phyloP scores from a whole-genome alignment of 2,113 vertebrate species.

The Columbina picui region DNA sequence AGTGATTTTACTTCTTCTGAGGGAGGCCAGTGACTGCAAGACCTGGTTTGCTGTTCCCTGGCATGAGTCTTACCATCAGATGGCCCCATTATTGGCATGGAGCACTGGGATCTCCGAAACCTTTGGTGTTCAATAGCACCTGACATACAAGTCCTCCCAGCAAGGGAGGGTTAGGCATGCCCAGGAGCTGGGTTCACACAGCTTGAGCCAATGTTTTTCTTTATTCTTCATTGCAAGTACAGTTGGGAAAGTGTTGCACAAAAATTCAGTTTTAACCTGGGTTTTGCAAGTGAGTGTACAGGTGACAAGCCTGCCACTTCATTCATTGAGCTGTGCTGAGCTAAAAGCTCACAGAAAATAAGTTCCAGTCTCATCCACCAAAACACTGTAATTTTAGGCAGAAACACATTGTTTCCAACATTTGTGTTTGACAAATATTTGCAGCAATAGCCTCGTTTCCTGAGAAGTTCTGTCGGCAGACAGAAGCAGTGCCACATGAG shows the following conservation, averaged over 20 bases:
- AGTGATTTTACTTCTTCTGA: background rate
- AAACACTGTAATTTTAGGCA: background rate
- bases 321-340: background rate
- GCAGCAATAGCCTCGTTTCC: background rate
- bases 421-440: background rate
- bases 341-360: background rate
- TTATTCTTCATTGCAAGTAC: background rate
- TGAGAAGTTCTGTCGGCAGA: background rate
- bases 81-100: accelerated
- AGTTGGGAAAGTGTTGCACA: background rate
- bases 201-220: accelerated
- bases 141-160: accelerated
- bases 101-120: background rate
- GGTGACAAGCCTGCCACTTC: background rate
- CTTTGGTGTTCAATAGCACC: background rate
- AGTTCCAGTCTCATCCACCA: background rate
- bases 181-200: background rate
- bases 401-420: background rate
- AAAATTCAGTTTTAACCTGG: background rate
- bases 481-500: accelerated
- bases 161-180: background rate
- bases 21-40: background rate
- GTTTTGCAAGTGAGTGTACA: background rate
- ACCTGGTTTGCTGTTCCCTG: background rate
- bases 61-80: accelerated